Conservation (phyloP, 2,888 invertebrate genomes). For the Phlogophora meticulosa region DNA sequence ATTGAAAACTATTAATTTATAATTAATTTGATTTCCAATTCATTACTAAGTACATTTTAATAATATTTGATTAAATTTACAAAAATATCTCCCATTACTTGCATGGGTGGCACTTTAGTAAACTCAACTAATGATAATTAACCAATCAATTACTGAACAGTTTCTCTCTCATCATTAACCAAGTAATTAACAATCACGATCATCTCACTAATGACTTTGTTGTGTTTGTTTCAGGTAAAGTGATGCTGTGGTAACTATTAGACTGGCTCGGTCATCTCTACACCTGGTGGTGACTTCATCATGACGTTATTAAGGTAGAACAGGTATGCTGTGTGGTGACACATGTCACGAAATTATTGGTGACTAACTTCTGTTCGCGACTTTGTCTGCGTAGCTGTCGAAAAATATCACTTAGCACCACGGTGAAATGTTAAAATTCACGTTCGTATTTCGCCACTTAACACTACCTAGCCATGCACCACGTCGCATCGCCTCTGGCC, state of each 20-base stretch:
- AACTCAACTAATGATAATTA: not conserved
- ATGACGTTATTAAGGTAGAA: constrained; percentile 19
- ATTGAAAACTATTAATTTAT: too few relatives aligned
- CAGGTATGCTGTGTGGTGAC: constrained; percentile 25
- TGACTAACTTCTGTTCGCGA: not conserved
- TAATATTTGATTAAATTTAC: too few relatives aligned
- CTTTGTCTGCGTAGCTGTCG: too few relatives aligned
- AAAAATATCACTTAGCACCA: too few relatives aligned
- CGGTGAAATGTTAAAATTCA: too few relatives aligned
- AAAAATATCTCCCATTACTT: too few relatives aligned
- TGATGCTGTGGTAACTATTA: constrained; percentile 45
- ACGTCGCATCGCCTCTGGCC: too few relatives aligned
- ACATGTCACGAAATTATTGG: not conserved
- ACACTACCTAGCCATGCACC: too few relatives aligned
- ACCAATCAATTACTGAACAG: constrained; percentile 9
- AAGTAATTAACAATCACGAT: constrained; percentile 26
- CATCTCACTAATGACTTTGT: constrained; percentile 49
- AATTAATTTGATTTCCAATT: too few relatives aligned
- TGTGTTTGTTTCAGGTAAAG: constrained; percentile 64
- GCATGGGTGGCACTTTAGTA: too few relatives aligned
- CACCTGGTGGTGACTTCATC: constrained; percentile 48
- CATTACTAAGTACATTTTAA: too few relatives aligned
- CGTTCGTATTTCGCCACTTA: too few relatives aligned
- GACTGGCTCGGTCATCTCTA: constrained; percentile 15
- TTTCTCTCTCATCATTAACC: constrained; percentile 11